Evolutionary conservation across 2,888 invertebrate species (phyloP), one percentile per base, ranked within the genome.

Genomic region (Lepeophtheirus nordmannii): DNA sequence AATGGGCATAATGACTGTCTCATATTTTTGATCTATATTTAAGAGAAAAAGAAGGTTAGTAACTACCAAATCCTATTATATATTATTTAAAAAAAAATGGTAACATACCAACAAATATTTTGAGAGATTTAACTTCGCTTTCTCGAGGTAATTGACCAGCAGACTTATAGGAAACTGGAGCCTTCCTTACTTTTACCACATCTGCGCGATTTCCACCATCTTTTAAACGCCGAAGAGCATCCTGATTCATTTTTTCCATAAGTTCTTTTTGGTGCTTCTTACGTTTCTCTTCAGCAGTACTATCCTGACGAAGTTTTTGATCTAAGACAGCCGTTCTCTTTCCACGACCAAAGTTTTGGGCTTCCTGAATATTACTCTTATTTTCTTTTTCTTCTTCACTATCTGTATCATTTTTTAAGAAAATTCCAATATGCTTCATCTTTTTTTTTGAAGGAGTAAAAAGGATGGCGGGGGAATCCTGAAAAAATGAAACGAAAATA

Each of bases 1-100:
- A 71, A 98, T 84, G 1, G 98, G 98, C 73, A 98, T 78, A 70
- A 98, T 93, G n/a, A 99, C 87, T 1, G 96, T 94, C 78, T 98
- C 98, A 75, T 94, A 94, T 78, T 92, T 94, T 72, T 87, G 86
- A 79, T 96, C 93, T 87, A 77, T 67, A 79, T 75, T 69, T 63
- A 56, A 62, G 65, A 56, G 11, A n/a, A 11, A n/a, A n/a, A 38
- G 30, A 17, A 46, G 53, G 2, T 17, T 46, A 46, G 53, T 3
- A 46, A 5, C 8, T 5, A 46, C 3, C 7, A 8, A 5, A 46
- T 46, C 53, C 5, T 46, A 5, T 30, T 7, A 2, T 46, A 5
- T 46, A 46, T 14, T 14, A 41, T 41, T 41, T 41, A 11, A 41
- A 41, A 11, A 41, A 41, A 14, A n/a, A 46, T 8, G 8, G 8